Conservation (phyloP, 2,797 vertebrate species). For the Anguilla anguilla region DNA sequence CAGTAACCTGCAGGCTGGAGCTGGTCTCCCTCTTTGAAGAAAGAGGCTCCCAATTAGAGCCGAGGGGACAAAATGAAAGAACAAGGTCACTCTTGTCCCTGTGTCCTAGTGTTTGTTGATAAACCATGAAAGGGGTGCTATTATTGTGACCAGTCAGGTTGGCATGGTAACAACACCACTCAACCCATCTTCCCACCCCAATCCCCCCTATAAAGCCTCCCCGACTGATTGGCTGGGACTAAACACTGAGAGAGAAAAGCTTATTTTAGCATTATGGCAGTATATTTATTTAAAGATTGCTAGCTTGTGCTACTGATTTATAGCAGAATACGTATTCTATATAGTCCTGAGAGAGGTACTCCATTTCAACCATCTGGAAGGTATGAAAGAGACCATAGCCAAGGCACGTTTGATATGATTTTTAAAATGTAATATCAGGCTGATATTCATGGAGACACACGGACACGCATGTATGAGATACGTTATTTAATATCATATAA, state of each 20-base stretch:
- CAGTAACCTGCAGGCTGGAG: conserved; percentile 2
- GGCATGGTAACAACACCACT: conserved; percentile 23
- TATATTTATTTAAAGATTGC: not conserved
- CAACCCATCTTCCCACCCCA: conserved; percentile 6
- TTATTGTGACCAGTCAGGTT: conserved; percentile 6
- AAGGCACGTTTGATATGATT: not conserved
- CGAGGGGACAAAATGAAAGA: conserved; percentile 20
- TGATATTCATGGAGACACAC: not conserved
- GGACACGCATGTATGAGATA: not conserved
- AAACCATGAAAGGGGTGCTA: conserved; percentile 20
- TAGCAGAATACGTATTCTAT: not conserved
- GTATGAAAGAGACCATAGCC: not conserved
- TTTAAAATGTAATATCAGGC: conserved; percentile 10
- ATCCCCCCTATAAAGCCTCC: conserved; percentile 18
- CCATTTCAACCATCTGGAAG: not conserved
- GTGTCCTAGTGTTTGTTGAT: conserved; percentile 12
- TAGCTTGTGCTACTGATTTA: not conserved
- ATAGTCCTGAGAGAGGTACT: not conserved
- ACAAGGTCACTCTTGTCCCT: not conserved
- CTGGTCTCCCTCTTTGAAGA: conserved; percentile 14
- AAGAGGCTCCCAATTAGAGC: conserved; percentile 36
- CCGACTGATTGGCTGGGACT: conserved; percentile 57
- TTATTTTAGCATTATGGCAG: conserved; percentile 45
- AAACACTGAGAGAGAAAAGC: conserved; percentile 41
- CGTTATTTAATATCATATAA: not conserved